phyloP scores from a whole-genome alignment of 2,888 invertebrate species.

The Dicroscelio sp. region DNA sequence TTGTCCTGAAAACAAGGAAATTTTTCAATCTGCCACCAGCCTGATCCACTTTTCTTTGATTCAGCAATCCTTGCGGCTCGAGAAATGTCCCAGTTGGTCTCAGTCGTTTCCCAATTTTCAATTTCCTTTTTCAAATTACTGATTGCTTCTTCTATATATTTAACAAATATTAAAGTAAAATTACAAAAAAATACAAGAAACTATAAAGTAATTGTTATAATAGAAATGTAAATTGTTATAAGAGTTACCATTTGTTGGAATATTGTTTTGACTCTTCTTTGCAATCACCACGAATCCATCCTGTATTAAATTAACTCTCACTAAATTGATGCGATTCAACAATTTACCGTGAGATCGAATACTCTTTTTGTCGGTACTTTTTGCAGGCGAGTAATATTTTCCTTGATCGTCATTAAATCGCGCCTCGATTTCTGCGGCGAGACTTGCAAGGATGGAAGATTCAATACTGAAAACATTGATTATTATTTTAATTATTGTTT shows the following conservation, averaged over 20 bases:
- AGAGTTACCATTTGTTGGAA: neutral
- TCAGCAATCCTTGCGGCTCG: neutral
- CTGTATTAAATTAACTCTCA: constrained; percentile 13
- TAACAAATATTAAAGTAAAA: neutral
- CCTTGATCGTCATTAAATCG: neutral
- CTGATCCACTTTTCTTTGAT: constrained; percentile 7
- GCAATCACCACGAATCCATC: constrained; percentile 21
- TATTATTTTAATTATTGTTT: constrained; percentile 2
- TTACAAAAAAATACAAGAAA: neutral
- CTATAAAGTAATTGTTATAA: neutral
- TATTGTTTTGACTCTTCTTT: neutral
- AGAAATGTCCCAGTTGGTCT: neutral
- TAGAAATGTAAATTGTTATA: neutral
- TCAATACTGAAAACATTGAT: no score
- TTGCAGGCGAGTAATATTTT: neutral
- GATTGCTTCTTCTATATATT: constrained; percentile 13
- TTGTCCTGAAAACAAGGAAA: constrained; percentile 4
- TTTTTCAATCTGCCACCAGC: constrained; percentile 19
- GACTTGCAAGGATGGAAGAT: neutral
- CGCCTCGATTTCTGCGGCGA: neutral
- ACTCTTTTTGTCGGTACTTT: neutral
- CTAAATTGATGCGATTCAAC: constrained; percentile 22
- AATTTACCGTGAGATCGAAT: neutral
- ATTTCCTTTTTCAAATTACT: neutral
- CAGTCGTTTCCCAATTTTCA: neutral